A percentile compares a stretch with the other conserved stretches of the same genome.
Conservation (phyloP, 2,888 invertebrate genomes). For the Perdita meconis region DNA sequence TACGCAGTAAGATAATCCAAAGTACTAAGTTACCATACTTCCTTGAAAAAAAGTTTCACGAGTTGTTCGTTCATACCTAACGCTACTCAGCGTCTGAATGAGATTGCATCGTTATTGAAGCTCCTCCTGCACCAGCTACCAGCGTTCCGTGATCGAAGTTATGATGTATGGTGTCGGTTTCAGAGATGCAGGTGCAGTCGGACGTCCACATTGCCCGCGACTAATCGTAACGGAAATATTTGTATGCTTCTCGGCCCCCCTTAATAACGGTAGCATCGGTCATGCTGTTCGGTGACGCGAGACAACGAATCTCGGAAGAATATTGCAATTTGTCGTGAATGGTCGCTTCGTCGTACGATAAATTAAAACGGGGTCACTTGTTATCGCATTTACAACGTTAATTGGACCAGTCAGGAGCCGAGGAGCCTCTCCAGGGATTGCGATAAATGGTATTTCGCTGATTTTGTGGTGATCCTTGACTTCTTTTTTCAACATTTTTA, state of each 20-base stretch:
- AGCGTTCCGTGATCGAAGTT: constrained; percentile 56
- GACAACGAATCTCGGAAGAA: constrained; percentile 67
- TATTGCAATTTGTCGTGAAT: constrained; percentile 65
- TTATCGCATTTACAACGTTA: constrained; percentile 63
- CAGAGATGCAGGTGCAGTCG: constrained; percentile 49
- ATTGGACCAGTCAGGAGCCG: constrained; percentile 47
- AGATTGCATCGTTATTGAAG: constrained; percentile 66
- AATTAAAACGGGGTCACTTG: constrained; percentile 63
- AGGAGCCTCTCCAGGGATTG: neutral
- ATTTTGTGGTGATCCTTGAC: constrained; percentile 13
- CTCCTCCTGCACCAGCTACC: constrained; percentile 40
- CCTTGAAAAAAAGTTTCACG: neutral
- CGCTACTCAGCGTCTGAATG: constrained; percentile 52
- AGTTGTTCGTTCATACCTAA: constrained; percentile 32
- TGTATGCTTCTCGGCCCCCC: constrained; percentile 55
- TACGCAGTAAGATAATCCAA: too few relatives aligned
- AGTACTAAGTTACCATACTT: neutral
- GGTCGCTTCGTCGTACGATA: constrained; percentile 61
- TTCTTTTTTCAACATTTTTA: neutral
- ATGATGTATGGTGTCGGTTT: constrained; percentile 62
- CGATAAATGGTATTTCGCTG: constrained; percentile 23
- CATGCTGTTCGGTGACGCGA: constrained; percentile 62
- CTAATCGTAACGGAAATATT: constrained; percentile 67
- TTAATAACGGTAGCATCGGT: constrained; percentile 69
- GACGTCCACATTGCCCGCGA: constrained; percentile 35